Evolutionary conservation across 2,113 vertebrate species (phyloP), one percentile per base, ranked within the genome.

Genomic region (Silurus asotus): DNA sequence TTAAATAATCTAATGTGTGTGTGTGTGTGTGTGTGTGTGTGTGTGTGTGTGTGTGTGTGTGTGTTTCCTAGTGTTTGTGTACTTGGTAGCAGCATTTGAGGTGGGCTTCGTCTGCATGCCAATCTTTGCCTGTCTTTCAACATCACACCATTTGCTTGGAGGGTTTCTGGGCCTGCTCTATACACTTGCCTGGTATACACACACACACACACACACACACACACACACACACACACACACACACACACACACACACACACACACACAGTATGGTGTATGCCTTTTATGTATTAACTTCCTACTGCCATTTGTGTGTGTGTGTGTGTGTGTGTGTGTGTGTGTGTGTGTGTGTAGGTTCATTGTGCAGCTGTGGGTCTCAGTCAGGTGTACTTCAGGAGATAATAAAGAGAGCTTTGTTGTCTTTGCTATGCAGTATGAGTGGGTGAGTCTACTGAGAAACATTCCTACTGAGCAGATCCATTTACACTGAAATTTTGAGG

Each of bases 81-180:
- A 96, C 89, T 92, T 98, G 67, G 55, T 96, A 0, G 96, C 96
- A 61, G 96, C 96, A 37, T 65, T 96, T 2, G 96, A 98, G 90
- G 95, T 98, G 0, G 96, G 96, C 56, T 83, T 97, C 85, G 94
- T 93, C 17, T 94, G 94, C 84, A 96, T 96, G 86, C 97, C 97
- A 2, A 96, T 97, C 92, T 98, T 98, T 72, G 95, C 95, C 89
- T 98, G 96, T 92, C 94, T 98, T 81, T 96, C 96, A 0, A 96
- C 96, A 0, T 92, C 94, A 37, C 94, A 93, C 89, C 89, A 86
- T 88, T 77, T 89, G 10, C 67, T 92, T 3, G 96, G 96, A 48
- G 94, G 96, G 1, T 6, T 93, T 7, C 90, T 96, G 25, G 97
- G 97, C 82, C 95, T 97, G 84, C 84, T 95, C 78, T 98, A 97